Base-by-base conservation (phyloP, 2,888 invertebrate genomes). In the Scaptomyza tumidula region DNA sequence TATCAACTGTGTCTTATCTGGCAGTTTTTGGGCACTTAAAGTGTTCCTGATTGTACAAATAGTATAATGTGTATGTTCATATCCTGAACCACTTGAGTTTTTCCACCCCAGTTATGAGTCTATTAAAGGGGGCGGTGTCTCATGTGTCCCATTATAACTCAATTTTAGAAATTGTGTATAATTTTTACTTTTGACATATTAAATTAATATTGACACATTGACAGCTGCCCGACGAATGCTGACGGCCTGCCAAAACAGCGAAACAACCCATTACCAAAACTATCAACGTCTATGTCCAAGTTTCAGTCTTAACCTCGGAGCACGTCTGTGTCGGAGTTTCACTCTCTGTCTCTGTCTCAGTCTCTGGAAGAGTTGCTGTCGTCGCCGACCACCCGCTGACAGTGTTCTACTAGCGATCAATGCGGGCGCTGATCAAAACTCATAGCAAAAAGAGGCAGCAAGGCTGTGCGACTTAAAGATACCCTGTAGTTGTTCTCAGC, bases 201-300 rank as follows among this genome's bases (percentile, higher is more conserved):
- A 82, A 88, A 86, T 86, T 88, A 86, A 86, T 86, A 86, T 86
- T 86, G 86, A 86, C 86, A 86, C 86, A 88, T 86, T 86, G 86
- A 86, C 86, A 86, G 86, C 82, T 75, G 82, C 76, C 69, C 63
- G 69, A 56, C 55, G 44, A 67, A 63, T 52, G 49, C 55, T 64
- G 72, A 76, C 60, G 50, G 64, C 39, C 74, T 68, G 74, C 65
- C 72, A 86, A 80, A 86, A 86, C 86, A 77, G 62, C 37, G 52
- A 53, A 55, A 53, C 52, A 60, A 49, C 44, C 64, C 77, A 59
- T 64, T 62, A 72, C 56, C 56, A 59, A 61, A 61, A 71, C 69
- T 62, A 71, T 79, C 65, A 68, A 57, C 68, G 46, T 50, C 58
- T 54, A 58, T 72, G 71, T 72, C 50, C 45, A 66, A 61, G 50